phyloP scores from a whole-genome alignment of 2,888 invertebrate species.

The Scaptomyza tumidula region DNA sequence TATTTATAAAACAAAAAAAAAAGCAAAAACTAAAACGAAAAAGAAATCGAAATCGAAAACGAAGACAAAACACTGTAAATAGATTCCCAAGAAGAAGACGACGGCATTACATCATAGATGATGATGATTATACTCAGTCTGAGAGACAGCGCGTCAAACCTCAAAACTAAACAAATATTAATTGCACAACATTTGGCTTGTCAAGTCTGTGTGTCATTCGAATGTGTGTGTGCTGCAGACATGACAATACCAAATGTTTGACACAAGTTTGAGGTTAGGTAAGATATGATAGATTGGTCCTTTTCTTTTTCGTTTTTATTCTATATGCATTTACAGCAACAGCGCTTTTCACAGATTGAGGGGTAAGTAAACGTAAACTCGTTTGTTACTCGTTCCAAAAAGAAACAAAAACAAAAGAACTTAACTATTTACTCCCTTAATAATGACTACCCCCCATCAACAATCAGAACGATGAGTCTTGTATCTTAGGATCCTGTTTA shows the following conservation, averaged over 20 bases:
- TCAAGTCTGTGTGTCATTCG: slow-evolving; percentile 64
- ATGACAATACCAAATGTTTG: slow-evolving; percentile 58
- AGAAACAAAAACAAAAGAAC: background rate
- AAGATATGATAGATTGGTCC: slow-evolving; percentile 65
- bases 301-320: slow-evolving; percentile 43
- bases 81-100: slow-evolving; percentile 41
- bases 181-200: slow-evolving; percentile 49
- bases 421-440: slow-evolving; percentile 20
- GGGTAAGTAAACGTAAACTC: slow-evolving; percentile 67
- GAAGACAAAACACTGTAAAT: slow-evolving; percentile 65
- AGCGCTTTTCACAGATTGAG: slow-evolving; percentile 15
- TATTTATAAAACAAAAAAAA: slow-evolving; percentile 27
- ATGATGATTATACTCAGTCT: slow-evolving; percentile 45
- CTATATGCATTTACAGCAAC: slow-evolving; percentile 64
- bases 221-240: slow-evolving; percentile 59
- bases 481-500: slow-evolving; percentile 5
- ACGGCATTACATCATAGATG: slow-evolving; percentile 20
- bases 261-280: slow-evolving; percentile 62
- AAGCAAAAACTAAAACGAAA: slow-evolving; percentile 7
- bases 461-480: slow-evolving; percentile 30
- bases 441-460: background rate
- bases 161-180: slow-evolving; percentile 12
- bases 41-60: background rate
- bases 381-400: slow-evolving; percentile 47
- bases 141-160: slow-evolving; percentile 38